Evolutionary conservation across 2,888 invertebrate genomes (phyloP), one percentile per base, ranked within the genome.

Genomic region (Muschampia plurimacula): DNA sequence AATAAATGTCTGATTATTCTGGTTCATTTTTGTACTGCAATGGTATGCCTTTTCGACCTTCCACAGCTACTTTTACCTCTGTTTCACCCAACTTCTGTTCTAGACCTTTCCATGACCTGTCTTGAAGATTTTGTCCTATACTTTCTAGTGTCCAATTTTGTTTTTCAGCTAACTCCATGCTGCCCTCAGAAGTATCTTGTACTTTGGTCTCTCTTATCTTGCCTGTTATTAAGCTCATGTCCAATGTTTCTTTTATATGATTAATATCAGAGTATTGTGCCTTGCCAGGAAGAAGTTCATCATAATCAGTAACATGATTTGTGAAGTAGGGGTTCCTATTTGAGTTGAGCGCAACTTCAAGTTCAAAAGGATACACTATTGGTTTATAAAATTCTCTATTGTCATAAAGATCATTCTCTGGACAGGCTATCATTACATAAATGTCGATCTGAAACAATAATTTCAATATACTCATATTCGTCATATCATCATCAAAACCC

Each of bases 391-490:
- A 99, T 71, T 99, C 98, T 80, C 97, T 96, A 66, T 96, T 97
- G 83, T 97, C 97, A 83, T 97, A 96, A 57, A 98, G 95, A 77
- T 97, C 97, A 83, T 97, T 98, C 90, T 99, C 98, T 2, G 98
- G 96, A 85, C 99, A 99, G 0, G 98, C 97, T 68, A 99, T 96
- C 82, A 98, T 95, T 0, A 99, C 97, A 91, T 98, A 99, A 60
- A 97, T 96, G 83, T 99, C 99, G 77, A 99, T 97, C 96, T 97
- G 87, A 67, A 90, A 69, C n/a, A 60, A 60, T 36, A 36, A 36
- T 36, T 36, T 36, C 28, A 36, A 36, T 36, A 36, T 36, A 36
- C 5, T 36, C 2, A 36, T 36, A 36, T 36, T 36, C 4, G 36
- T 36, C 36, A 36, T 5, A 36, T 36, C 36, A 36, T 36, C 36